Base-by-base conservation (phyloP, 2,113 vertebrate species). In the Coptodon rendalli region DNA sequence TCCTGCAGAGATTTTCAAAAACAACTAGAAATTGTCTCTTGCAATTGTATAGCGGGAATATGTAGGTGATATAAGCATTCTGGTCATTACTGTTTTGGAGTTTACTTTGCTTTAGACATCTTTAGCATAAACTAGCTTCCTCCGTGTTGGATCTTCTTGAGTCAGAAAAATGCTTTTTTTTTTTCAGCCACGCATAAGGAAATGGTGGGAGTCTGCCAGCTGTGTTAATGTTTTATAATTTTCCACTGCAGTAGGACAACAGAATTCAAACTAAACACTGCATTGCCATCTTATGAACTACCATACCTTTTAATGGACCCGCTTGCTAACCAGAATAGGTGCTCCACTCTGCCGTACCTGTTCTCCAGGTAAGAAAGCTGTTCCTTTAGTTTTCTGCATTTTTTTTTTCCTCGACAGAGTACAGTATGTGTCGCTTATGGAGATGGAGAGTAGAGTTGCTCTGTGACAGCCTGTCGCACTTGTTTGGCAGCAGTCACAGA, bases 21-120 rank as follows among this genome's bases (percentile, higher is more conserved):
- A 73, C 68, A 73, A 16, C 13, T 48, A 16, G 24, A 1, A 45
- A 73, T 27, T 43, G 14, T 9, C 38, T 17, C 22, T 38, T 68
- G 61, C 19, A 68, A 45, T 45, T 45, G 5, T 73, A 43, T 27
- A 73, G 38, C 38, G 0, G 0, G 22, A 27, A 27, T 27, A 13
- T 73, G 8, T 24, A 11, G 0, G 40, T 22, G n/a, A 22, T 4
- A 7, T 2, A 71, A 71, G 3, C 1, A 76, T 17, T 76, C 10
- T 29, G 22, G 22, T 48, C 1, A 73, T 24, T 73, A 1, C 13
- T 43, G 66, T 16, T 16, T 6, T 10, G 68, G 40, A 73, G 22
- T 43, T 71, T 71, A 73, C 8, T 17, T 73, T 45, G 9, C 9
- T 48, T 48, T 29, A 2, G 19, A 76, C 14, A 76, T 29, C 22